Percentiles rank a stretch among this genome's conserved stretches.
phyloP scores from a whole-genome alignment of 2,797 vertebrate species.

The Mormyrus hasselquistii region DNA sequence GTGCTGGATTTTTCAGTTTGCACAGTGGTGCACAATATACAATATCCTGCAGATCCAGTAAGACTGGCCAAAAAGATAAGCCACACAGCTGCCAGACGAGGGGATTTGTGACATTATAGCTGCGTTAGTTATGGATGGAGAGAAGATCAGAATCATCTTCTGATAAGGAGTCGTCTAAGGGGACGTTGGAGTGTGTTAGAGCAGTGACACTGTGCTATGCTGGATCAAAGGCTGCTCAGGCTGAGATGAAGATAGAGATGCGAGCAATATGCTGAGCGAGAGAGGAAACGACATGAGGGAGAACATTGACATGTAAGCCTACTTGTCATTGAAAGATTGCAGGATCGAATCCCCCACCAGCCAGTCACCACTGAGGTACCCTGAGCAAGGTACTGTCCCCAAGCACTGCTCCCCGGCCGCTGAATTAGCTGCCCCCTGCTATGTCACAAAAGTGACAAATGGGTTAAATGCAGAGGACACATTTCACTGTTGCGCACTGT shows the following conservation, averaged over 20 bases:
- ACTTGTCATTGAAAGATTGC: no score
- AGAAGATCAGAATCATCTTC: background rate
- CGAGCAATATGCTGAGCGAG: background rate
- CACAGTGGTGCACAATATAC: background rate
- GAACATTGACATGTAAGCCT: background rate
- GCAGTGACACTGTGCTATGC: background rate
- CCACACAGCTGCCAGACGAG: background rate
- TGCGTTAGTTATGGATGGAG: background rate
- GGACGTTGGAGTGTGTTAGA: background rate
- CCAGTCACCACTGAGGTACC: no score
- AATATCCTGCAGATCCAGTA: background rate
- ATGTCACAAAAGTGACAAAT: no score
- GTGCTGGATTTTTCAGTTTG: background rate
- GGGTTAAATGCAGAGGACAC: no score
- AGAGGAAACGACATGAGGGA: background rate
- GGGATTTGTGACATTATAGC: background rate
- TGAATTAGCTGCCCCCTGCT: no score
- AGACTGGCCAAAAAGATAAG: background rate
- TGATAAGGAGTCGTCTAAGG: background rate
- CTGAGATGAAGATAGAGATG: background rate
- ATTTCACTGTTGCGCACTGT: no score
- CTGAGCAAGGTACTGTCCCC: no score
- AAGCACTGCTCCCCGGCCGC: no score
- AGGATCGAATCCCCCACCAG: no score
- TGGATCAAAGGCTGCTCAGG: background rate